These are phyloP conservation scores for Riptortus pedestris DNA, from an alignment of 1,140 invertebrate species.

Conservation along the genomic window DNA sequence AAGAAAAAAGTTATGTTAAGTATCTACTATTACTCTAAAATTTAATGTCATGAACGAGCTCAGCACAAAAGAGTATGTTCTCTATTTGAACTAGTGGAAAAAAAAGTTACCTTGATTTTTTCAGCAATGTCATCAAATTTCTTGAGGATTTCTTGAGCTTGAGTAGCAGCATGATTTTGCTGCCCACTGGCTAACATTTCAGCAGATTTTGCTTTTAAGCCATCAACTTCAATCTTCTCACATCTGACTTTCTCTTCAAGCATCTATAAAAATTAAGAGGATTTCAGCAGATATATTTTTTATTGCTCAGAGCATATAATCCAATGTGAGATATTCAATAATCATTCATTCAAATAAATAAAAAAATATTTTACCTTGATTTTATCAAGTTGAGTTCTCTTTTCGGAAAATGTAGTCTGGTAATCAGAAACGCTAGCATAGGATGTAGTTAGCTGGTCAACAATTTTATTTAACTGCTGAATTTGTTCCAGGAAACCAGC, in stretches of 20 bases:
- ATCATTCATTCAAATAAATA: background rate
- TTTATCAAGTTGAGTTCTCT: constrained; percentile 70
- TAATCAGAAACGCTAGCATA: constrained; percentile 61
- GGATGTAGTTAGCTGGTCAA: constrained; percentile 61
- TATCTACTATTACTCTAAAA: too few relatives aligned
- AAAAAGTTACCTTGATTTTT: constrained; percentile 48
- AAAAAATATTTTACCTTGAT: constrained; percentile 48
- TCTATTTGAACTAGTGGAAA: too few relatives aligned
- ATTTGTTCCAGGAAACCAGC: constrained; percentile 78
- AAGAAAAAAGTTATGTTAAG: too few relatives aligned
- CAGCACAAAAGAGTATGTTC: too few relatives aligned
- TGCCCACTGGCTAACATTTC: constrained; percentile 78
- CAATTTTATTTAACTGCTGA: constrained; percentile 69
- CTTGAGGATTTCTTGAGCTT: constrained; percentile 74
- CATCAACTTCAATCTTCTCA: constrained; percentile 86
- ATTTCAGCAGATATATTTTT: background rate
- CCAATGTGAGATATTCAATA: background rate
- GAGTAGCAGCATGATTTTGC: constrained; percentile 65
- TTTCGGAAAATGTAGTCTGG: constrained; percentile 65
- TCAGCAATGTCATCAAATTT: constrained; percentile 64
- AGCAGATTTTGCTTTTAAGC: constrained; percentile 70
- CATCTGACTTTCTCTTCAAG: constrained; percentile 80
- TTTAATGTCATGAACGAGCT: too few relatives aligned
- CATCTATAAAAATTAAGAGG: constrained; percentile 35
- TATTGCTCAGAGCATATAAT: background rate